Evolutionary conservation across 2,113 vertebrate species (phyloP).

Genomic region (Hemiscyllium ocellatum): DNA sequence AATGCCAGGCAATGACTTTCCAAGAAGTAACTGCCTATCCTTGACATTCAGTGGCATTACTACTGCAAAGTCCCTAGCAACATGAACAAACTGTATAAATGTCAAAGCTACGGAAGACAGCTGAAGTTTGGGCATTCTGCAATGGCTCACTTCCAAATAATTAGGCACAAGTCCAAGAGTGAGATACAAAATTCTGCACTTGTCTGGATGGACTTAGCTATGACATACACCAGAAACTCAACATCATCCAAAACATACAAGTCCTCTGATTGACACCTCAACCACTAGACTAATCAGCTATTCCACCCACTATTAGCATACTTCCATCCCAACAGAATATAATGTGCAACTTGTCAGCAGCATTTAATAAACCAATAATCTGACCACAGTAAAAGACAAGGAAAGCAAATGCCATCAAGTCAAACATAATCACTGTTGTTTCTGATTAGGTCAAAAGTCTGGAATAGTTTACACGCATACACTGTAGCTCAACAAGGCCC

Average conservation of each 20-base stretch:
- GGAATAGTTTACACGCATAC: neutral
- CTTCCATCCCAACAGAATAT: neutral
- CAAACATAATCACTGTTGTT: neutral
- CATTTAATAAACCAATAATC: neutral
- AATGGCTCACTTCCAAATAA: neutral
- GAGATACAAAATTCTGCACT: neutral
- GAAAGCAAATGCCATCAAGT: neutral
- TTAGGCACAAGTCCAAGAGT: neutral
- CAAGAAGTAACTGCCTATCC: no score
- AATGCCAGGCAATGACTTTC: no score
- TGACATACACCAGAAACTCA: neutral
- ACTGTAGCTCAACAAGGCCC: neutral
- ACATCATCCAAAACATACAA: neutral
- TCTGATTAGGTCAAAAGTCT: neutral
- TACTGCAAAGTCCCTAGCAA: no score
- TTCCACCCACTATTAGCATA: neutral
- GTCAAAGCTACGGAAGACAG: neutral
- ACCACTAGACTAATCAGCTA: neutral
- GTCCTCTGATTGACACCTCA: neutral
- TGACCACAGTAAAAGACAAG: neutral
- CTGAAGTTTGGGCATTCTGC: neutral
- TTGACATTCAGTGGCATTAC: no score
- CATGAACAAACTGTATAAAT: neutral
- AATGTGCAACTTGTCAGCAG: neutral
- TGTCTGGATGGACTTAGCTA: neutral